Evolutionary conservation across 2,888 invertebrate species (phyloP).

Genomic region (Gymnocheta viridis): DNA sequence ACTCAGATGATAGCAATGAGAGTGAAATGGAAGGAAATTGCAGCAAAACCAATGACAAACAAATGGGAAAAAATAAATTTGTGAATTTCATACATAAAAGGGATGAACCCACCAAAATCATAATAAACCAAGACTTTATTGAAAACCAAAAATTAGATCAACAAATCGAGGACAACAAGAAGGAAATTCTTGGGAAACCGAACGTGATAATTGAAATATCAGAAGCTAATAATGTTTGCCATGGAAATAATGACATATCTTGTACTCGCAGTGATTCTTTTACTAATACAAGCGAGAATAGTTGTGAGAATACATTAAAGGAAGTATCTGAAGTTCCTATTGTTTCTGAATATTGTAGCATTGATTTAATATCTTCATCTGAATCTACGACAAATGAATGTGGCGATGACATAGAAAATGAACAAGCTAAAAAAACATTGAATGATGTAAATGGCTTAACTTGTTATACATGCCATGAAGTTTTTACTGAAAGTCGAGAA

Average conservation of each 20-base stretch:
- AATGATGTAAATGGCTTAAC: not conserved
- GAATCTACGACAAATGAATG: not conserved
- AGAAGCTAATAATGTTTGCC: not conserved
- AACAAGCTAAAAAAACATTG: not conserved
- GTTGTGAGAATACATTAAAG: not conserved
- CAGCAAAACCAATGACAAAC: not conserved
- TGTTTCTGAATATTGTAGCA: not conserved
- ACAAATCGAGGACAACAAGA: not conserved
- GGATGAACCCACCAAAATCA: not conserved
- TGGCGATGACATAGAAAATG: not conserved
- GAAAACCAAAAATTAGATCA: not conserved
- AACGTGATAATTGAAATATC: not conserved
- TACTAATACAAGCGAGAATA: not conserved
- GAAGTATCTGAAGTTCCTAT: not conserved
- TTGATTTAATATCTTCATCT: constrained; percentile 14
- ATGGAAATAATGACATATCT: not conserved
- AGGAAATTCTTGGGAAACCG: not conserved
- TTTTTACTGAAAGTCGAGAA: constrained; percentile 30
- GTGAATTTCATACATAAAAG: not conserved
- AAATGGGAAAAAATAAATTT: not conserved
- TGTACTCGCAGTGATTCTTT: not conserved
- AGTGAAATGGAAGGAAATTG: not conserved
- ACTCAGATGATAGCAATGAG: not conserved
- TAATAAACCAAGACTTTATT: not conserved
- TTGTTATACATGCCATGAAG: constrained; percentile 56